Conservation (phyloP, 2,888 invertebrate genomes). For the Polyommatus icarus region DNA sequence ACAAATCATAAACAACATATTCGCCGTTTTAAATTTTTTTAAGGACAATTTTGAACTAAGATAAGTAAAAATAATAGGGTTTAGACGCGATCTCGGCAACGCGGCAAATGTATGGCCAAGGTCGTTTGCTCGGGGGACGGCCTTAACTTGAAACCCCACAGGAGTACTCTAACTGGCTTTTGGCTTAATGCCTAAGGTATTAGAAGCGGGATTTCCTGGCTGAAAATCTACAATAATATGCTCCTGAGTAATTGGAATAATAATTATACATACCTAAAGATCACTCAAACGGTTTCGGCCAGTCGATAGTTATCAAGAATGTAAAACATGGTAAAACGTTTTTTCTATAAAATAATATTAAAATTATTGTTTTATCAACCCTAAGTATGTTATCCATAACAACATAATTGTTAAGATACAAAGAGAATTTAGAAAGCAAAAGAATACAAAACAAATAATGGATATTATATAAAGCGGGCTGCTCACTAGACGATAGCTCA, state of each 20-base stretch:
- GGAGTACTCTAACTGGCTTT: neutral
- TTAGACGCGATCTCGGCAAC: too few relatives aligned
- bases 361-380: neutral
- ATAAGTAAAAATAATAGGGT: too few relatives aligned
- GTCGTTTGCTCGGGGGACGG: too few relatives aligned
- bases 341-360: neutral
- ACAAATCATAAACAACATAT: too few relatives aligned
- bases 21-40: too few relatives aligned
- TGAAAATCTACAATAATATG: too few relatives aligned
- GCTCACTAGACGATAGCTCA: neutral
- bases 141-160: neutral
- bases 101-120: too few relatives aligned
- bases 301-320: neutral
- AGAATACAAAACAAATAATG: neutral
- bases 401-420: conserved; percentile 11
- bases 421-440: neutral
- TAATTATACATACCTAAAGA: too few relatives aligned
- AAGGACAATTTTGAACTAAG: too few relatives aligned
- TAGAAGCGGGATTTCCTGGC: neutral
- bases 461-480: neutral
- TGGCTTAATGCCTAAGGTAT: neutral
- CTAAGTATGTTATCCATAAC: neutral
- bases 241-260: too few relatives aligned
- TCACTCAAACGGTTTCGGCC: neutral
- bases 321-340: neutral